These are phyloP conservation scores for Myiothlypis coronata DNA, from an alignment of 2,797 vertebrate genomes.

Conservation along the genomic window DNA sequence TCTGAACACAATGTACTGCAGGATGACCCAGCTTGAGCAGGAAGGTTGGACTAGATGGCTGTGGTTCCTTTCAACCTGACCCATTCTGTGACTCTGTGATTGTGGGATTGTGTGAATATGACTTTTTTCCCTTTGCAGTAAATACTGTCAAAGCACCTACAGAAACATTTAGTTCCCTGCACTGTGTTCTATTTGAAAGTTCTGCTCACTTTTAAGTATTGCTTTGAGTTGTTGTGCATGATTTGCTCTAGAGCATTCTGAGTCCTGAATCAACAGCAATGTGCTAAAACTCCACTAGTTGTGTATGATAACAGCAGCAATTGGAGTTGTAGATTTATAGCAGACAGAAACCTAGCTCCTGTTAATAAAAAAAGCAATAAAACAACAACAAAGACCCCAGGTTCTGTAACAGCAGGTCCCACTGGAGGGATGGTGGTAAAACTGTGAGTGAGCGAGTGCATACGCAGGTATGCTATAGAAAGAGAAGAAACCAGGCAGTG, in stretches of 20 bases:
- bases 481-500: background rate
- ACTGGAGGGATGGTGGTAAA: background rate
- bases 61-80: background rate
- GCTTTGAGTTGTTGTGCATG: background rate
- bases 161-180: background rate
- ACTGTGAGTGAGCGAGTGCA: background rate
- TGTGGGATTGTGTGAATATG: background rate
- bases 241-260: background rate
- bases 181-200: background rate
- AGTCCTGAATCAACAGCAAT: background rate
- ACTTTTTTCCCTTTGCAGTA: background rate
- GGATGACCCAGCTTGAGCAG: background rate
- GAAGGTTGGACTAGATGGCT: background rate
- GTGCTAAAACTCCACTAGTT: background rate
- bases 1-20: background rate
- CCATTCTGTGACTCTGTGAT: background rate
- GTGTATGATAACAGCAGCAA: background rate
- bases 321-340: background rate
- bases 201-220: background rate
- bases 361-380: background rate
- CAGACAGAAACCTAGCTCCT: background rate
- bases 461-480: background rate
- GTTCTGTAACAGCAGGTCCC: background rate
- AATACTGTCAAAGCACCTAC: background rate
- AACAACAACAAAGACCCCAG: background rate